A percentile compares a stretch with the other conserved stretches of the same genome.
Conservation (phyloP, 2,888 invertebrate genomes). For the Clunio marinus region DNA sequence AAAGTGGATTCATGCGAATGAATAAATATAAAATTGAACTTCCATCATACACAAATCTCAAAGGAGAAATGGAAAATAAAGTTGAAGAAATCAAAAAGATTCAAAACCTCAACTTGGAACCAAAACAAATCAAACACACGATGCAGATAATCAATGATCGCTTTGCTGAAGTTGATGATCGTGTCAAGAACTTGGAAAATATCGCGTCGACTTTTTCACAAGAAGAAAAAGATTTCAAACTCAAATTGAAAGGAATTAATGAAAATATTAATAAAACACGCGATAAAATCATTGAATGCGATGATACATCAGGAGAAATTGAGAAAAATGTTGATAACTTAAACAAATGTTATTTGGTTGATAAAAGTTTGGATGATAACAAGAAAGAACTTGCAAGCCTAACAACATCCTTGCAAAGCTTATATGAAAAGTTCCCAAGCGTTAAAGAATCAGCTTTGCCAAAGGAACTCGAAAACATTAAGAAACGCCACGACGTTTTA, state of each 20-base stretch:
- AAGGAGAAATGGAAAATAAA: conserved; percentile 73
- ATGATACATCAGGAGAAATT: conserved; percentile 84
- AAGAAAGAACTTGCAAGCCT: conserved; percentile 66
- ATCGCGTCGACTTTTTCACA: conserved; percentile 69
- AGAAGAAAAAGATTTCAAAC: conserved; percentile 67
- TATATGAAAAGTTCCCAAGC: conserved; percentile 70
- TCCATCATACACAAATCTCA: conserved; percentile 69
- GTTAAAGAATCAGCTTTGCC: conserved; percentile 72
- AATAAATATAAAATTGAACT: conserved; percentile 82
- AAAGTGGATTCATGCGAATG: conserved; percentile 71
- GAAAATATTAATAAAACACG: conserved; percentile 69
- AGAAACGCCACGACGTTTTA: conserved; percentile 71
- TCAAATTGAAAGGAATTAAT: conserved; percentile 65
- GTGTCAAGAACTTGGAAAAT: conserved; percentile 70
- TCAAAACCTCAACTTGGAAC: conserved; percentile 66
- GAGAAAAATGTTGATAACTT: conserved; percentile 75
- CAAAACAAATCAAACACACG: conserved; percentile 57
- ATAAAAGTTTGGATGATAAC: conserved; percentile 65
- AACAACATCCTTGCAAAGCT: conserved; percentile 63
- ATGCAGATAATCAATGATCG: conserved; percentile 68
- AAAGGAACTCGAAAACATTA: conserved; percentile 78
- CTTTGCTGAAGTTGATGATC: conserved; percentile 67
- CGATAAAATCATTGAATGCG: conserved; percentile 81
- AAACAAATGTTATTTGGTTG: conserved; percentile 67
- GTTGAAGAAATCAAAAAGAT: conserved; percentile 72